These are phyloP conservation scores for Platysteira castanea DNA, from an alignment of 2,113 vertebrate species.

Conservation along the genomic window DNA sequence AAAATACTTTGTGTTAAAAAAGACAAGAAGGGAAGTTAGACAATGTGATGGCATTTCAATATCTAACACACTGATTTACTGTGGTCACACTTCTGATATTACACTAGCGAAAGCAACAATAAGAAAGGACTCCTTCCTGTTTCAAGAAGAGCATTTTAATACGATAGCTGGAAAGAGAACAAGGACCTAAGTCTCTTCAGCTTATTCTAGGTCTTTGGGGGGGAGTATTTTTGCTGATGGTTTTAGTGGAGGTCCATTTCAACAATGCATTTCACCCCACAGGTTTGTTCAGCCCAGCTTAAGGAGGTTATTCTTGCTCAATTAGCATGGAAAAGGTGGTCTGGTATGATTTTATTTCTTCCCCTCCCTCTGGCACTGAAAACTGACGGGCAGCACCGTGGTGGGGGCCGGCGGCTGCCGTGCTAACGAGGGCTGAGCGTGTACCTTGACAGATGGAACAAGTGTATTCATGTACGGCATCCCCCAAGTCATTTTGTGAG, in stretches of 20 bases:
- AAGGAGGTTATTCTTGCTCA: not conserved
- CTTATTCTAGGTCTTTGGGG: not conserved
- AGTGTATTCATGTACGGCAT: not conserved
- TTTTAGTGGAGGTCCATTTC: not conserved
- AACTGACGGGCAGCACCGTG: not conserved
- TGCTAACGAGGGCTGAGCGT: constrained; percentile 23
- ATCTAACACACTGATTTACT: constrained; percentile 30
- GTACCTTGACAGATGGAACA: constrained; percentile 52
- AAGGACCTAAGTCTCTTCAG: not conserved
- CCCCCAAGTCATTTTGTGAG: not conserved
- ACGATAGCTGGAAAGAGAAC: not conserved
- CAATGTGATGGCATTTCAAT: constrained; percentile 32
- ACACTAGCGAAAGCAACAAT: not conserved
- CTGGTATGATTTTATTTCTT: not conserved
- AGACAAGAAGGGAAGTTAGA: constrained; percentile 42
- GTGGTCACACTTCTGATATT: constrained; percentile 16
- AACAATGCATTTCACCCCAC: not conserved
- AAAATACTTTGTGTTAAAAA: constrained; percentile 44
- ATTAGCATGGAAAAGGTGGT: not conserved
- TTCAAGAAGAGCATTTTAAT: constrained; percentile 1
- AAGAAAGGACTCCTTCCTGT: constrained; percentile 21
- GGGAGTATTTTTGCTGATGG: not conserved
- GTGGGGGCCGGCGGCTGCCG: not conserved
- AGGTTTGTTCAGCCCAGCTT: not conserved
- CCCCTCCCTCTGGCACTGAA: not conserved